Conservation (phyloP, 2,888 invertebrate species). For the Diogma glabrata region DNA sequence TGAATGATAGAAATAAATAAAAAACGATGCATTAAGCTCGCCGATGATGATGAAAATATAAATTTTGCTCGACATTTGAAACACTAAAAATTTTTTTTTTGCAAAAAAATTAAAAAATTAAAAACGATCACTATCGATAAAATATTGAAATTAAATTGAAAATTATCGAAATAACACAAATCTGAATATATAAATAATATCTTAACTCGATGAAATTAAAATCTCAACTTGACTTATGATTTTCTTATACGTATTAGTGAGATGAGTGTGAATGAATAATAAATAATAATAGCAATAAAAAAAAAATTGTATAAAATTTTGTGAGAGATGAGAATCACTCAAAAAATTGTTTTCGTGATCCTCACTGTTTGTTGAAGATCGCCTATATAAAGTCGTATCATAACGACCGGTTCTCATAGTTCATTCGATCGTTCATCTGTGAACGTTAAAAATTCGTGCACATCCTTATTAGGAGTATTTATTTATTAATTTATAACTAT, state of each 20-base stretch:
- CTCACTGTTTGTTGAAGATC: not conserved
- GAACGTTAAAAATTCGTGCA: slow-evolving; percentile 1
- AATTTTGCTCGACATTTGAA: too few species aligned
- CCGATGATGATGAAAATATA: too few species aligned
- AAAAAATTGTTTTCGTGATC: not conserved
- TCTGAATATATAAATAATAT: too few species aligned
- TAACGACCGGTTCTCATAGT: slow-evolving; percentile 2
- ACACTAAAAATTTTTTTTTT: too few species aligned
- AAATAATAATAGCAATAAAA: not conserved
- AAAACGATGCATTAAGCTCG: too few species aligned
- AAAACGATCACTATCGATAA: too few species aligned
- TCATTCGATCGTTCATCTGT: slow-evolving; percentile 4
- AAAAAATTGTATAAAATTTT: not conserved
- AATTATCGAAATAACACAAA: too few species aligned
- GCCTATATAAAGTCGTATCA: slow-evolving; percentile 7
- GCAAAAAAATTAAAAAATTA: too few species aligned
- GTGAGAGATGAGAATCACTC: slow-evolving; percentile 3
- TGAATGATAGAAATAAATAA: too few species aligned
- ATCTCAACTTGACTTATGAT: too few species aligned
- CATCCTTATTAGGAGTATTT: not conserved
- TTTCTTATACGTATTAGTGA: slow-evolving; percentile 8
- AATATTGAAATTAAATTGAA: too few species aligned
- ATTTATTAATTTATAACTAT: not conserved
- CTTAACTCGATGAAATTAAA: too few species aligned
- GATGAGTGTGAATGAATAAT: slow-evolving; percentile 4